Evolutionary conservation across 2,113 vertebrate genomes (phyloP).

Genomic region (Chlorocebus sabaeus): DNA sequence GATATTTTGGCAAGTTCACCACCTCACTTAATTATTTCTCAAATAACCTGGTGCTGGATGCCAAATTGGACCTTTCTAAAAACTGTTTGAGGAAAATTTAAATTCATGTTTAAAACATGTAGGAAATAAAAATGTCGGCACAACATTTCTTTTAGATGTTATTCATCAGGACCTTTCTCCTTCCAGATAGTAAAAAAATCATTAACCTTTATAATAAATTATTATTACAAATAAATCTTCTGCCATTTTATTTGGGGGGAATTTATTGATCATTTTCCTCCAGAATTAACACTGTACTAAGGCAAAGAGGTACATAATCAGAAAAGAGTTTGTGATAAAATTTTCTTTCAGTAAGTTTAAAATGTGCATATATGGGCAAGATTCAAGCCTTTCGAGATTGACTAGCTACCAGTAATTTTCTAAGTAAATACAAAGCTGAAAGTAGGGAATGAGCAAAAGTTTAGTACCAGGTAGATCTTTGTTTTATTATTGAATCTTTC

Average conservation of each 20-base stretch:
- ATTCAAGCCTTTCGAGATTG: background rate
- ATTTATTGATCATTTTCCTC: background rate
- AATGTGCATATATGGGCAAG: background rate
- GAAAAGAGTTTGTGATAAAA: background rate
- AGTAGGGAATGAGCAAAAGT: background rate
- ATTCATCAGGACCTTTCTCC: background rate
- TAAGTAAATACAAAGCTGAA: background rate
- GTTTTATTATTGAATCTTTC: background rate
- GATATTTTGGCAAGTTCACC: constrained; percentile 33
- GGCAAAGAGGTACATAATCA: background rate
- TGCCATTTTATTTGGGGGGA: background rate
- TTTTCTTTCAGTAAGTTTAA: background rate
- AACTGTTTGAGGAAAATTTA: constrained; percentile 18
- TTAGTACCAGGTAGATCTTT: background rate
- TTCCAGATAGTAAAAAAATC: background rate
- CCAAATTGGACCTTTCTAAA: constrained; percentile 38
- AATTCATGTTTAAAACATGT: constrained; percentile 24
- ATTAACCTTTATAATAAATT: constrained; percentile 5
- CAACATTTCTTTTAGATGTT: constrained; percentile 9
- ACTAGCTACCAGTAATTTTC: background rate
- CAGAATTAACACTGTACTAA: background rate
- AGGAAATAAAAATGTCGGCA: background rate
- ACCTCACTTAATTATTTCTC: constrained; percentile 41
- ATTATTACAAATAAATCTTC: background rate
- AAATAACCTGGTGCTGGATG: constrained; percentile 1